Evolutionary conservation across 2,888 invertebrate species (phyloP).

Genomic region (Cryptosula pallasiana): DNA sequence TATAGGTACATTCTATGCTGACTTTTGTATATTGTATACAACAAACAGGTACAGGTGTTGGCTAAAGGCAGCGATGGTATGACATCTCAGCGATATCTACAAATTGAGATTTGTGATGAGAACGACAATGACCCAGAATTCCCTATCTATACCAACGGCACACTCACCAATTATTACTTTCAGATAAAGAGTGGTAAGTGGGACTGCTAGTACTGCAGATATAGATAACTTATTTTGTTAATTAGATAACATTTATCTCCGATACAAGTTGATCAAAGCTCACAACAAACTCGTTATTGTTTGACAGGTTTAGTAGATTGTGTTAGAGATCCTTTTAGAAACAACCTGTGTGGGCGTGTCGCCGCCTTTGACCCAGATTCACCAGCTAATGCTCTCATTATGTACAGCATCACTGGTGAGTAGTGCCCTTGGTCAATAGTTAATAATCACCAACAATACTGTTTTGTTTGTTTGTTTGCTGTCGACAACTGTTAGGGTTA

Average conservation of each 20-base stretch:
- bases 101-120: constrained; percentile 4
- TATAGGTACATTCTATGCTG: no score
- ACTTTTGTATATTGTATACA: no score
- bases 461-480: no score
- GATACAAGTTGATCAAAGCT: no score
- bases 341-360: background rate
- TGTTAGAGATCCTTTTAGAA: constrained; percentile 1
- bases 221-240: no score
- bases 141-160: background rate
- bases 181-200: background rate
- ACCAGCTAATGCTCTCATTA: background rate
- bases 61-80: background rate
- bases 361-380: background rate
- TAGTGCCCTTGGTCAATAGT: no score
- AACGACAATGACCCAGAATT: constrained; percentile 19
- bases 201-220: no score
- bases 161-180: background rate
- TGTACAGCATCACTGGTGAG: background rate
- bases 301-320: background rate
- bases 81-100: background rate
- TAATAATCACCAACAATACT: no score
- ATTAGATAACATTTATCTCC: no score
- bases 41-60: constrained; percentile 13
- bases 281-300: no score
- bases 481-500: no score